Conservation (phyloP, 2,797 vertebrate species). For the Stomatorhinus walkeri region DNA sequence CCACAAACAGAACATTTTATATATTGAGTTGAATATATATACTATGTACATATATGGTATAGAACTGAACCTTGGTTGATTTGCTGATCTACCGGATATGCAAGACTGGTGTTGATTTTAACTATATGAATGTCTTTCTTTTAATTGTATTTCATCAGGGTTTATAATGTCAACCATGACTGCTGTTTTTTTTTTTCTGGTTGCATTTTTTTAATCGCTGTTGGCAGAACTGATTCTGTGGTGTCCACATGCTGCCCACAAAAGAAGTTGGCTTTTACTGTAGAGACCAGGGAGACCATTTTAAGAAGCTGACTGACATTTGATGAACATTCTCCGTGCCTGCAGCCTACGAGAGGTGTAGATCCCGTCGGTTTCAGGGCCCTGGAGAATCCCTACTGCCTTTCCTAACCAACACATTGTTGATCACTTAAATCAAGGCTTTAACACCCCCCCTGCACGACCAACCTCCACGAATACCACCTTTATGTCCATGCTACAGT, state of each 20-base stretch:
- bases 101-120: slow-evolving; percentile 34
- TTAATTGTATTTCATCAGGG: background rate
- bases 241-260: background rate
- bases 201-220: background rate
- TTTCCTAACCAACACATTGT: background rate
- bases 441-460: background rate
- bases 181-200: background rate
- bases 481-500: slow-evolving; percentile 14
- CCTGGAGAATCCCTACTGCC: background rate
- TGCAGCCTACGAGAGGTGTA: background rate
- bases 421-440: slow-evolving; percentile 29
- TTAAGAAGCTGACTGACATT: background rate
- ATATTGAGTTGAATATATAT: slow-evolving; percentile 65
- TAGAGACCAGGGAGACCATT: background rate
- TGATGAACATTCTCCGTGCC: background rate
- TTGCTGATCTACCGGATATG: slow-evolving; percentile 37
- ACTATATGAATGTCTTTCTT: background rate
- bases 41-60: slow-evolving; percentile 61
- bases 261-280: background rate
- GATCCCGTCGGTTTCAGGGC: background rate
- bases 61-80: slow-evolving; percentile 51
- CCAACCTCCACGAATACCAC: background rate
- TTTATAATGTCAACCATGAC: background rate
- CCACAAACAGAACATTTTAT: slow-evolving; percentile 64
- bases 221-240: background rate